phyloP scores from a whole-genome alignment of 2,113 vertebrate genomes.

The Forbesichthys agassizii region DNA sequence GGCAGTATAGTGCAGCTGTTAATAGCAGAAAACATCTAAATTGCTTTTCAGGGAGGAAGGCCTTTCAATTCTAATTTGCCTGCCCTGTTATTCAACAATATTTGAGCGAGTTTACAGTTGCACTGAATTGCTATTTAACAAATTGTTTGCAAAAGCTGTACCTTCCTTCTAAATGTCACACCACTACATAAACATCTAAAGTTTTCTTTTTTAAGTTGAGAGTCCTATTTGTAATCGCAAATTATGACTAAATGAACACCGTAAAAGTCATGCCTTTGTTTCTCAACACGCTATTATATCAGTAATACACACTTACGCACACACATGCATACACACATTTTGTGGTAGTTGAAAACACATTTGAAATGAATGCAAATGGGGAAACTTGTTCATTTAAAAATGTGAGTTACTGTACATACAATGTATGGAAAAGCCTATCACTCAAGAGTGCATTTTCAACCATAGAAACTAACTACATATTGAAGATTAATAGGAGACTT shows the following conservation, averaged over 20 bases:
- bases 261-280: slow-evolving; percentile 37
- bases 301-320: slow-evolving; percentile 9
- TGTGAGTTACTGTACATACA: not conserved
- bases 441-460: slow-evolving; percentile 21
- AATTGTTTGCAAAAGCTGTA: not conserved
- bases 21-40: slow-evolving; percentile 10
- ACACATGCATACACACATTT: not conserved
- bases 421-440: not conserved
- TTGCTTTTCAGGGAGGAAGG: slow-evolving; percentile 5
- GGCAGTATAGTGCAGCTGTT: slow-evolving; percentile 19
- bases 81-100: not conserved
- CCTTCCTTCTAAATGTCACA: slow-evolving; percentile 10
- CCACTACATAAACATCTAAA: slow-evolving; percentile 40
- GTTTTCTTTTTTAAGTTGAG: not conserved
- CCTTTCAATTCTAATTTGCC: not conserved
- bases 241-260: slow-evolving; percentile 25
- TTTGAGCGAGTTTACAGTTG: not conserved
- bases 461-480: not conserved
- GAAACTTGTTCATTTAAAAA: not conserved
- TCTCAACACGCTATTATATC: not conserved
- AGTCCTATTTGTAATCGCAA: not conserved
- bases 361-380: slow-evolving; percentile 14
- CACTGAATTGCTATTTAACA: not conserved
- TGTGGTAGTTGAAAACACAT: slow-evolving; percentile 4
- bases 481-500: slow-evolving; percentile 5